phyloP scores from a whole-genome alignment of 2,888 invertebrate genomes.

The Spilarctia lutea region DNA sequence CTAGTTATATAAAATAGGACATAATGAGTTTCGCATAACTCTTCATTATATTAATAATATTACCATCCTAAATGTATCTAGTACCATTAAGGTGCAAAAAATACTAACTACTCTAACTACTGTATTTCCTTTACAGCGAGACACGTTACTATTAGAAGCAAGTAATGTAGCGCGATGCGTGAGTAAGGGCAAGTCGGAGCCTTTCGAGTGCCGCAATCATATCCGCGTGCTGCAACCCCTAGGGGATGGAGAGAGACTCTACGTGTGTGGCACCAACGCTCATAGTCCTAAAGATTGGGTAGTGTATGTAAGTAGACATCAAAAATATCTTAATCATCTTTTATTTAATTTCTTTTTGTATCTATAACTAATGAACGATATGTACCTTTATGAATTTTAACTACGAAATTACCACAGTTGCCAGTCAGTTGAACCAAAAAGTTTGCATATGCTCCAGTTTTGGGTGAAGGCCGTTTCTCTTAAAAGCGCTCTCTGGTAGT shows the following conservation, averaged over 20 bases:
- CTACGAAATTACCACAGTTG: neutral
- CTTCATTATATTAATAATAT: neutral
- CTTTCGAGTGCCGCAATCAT: conserved; percentile 89
- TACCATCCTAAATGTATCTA: neutral
- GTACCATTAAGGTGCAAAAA: neutral
- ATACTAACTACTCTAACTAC: conserved; percentile 17
- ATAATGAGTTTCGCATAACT: neutral
- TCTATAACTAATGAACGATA: neutral
- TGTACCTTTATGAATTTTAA: neutral
- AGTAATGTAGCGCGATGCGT: conserved; percentile 87
- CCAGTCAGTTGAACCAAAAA: neutral
- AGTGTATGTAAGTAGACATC: conserved; percentile 83
- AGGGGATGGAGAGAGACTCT: conserved; percentile 87
- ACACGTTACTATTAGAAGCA: conserved; percentile 86
- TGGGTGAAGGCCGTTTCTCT: neutral
- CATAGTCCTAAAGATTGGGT: conserved; percentile 89
- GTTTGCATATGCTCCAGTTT: neutral
- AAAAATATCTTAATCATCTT: neutral
- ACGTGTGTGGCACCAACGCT: conserved; percentile 89
- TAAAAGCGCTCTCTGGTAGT: neutral
- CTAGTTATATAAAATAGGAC: too few relatives aligned
- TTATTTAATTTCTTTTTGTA: neutral
- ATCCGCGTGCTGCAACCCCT: conserved; percentile 88
- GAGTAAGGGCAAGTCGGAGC: conserved; percentile 88
- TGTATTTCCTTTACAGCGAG: conserved; percentile 73